Evolutionary conservation across 2,888 invertebrate species (phyloP).

Genomic region (Nemurella pictetii): DNA sequence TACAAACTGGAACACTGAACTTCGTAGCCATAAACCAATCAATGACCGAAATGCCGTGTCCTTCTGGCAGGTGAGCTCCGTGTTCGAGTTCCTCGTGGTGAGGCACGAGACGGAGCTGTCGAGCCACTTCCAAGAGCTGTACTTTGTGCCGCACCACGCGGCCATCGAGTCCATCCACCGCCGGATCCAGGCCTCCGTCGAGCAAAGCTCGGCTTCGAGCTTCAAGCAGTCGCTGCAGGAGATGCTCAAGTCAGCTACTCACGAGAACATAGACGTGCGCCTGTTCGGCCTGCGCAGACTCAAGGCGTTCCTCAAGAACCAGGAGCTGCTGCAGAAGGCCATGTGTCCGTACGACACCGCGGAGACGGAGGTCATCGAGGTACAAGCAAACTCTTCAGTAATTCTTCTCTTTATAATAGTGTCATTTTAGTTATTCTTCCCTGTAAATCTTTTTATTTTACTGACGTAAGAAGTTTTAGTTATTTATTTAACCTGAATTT

Average conservation of each 20-base stretch:
- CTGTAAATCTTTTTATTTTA: too few species aligned
- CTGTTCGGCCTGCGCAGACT: conserved; percentile 74
- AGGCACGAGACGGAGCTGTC: conserved; percentile 69
- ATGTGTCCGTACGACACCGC: conserved; percentile 72
- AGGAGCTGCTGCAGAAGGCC: conserved; percentile 62
- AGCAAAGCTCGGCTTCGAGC: conserved; percentile 23
- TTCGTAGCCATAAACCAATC: too few species aligned
- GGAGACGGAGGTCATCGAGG: conserved; percentile 69
- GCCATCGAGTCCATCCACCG: conserved; percentile 56
- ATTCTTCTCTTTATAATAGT: too few species aligned
- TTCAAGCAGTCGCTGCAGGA: conserved; percentile 20
- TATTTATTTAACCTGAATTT: too few species aligned
- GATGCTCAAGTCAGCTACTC: conserved; percentile 48
- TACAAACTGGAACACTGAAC: too few species aligned
- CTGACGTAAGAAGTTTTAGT: too few species aligned
- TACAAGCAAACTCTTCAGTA: too few species aligned
- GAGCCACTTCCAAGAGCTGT: conserved; percentile 76
- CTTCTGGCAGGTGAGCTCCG: conserved; percentile 56
- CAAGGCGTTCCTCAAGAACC: conserved; percentile 55
- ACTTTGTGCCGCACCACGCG: conserved; percentile 74
- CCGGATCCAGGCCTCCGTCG: conserved; percentile 34
- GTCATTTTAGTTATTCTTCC: too few species aligned
- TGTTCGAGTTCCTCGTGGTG: conserved; percentile 77
- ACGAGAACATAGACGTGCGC: conserved; percentile 81
- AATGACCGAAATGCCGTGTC: too few species aligned